Conservation (phyloP, 64 coral and sea anemone genomes). For the Stichodactyla mertensii region DNA sequence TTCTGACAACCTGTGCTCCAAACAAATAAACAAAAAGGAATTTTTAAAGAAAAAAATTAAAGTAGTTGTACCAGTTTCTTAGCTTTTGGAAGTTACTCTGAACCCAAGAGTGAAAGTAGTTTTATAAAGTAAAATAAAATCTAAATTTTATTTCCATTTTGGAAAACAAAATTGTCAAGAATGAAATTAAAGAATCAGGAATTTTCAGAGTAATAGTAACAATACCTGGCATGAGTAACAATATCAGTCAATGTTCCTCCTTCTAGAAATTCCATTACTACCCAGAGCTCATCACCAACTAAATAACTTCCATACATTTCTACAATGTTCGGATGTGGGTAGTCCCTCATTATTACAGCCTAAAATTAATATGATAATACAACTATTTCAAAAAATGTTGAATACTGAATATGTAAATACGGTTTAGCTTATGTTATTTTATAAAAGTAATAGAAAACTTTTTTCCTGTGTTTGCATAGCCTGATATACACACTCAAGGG, state of each 20-base stretch:
- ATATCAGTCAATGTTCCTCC: conserved; percentile 97
- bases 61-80: too few relatives aligned
- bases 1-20: conserved; percentile 63
- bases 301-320: conserved; percentile 98
- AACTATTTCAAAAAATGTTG: not conserved
- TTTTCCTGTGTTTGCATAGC: too few relatives aligned
- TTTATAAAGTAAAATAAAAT: too few relatives aligned
- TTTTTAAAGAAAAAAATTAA: too few relatives aligned
- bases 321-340: conserved; percentile 92
- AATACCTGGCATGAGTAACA: conserved; percentile 86
- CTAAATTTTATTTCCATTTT: too few relatives aligned
- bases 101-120: too few relatives aligned
- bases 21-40: too few relatives aligned
- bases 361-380: conserved; percentile 11
- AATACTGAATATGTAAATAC: too few relatives aligned
- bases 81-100: too few relatives aligned
- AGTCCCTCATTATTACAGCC: conserved; percentile 99
- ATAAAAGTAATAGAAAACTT: too few relatives aligned
- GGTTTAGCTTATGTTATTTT: too few relatives aligned
- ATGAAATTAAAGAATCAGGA: not conserved
- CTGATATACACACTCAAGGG: too few relatives aligned
- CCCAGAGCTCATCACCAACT: conserved; percentile 94
- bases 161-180: not conserved
- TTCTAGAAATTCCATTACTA: conserved; percentile 98
- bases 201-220: not conserved